phyloP scores from a whole-genome alignment of 2,888 invertebrate genomes.

The Drosophila tanythrix region DNA sequence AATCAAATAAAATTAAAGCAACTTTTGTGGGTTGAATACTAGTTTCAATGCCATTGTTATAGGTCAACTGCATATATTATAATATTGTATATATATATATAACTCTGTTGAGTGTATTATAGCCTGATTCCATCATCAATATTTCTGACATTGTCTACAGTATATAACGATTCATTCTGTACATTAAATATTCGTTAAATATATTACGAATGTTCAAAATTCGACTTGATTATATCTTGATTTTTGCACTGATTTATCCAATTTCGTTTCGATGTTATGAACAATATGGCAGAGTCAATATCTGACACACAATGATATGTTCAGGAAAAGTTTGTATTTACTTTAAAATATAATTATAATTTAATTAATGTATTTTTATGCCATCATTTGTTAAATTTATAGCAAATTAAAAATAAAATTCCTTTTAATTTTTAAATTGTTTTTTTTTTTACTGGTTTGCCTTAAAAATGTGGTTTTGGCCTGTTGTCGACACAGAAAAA shows the following conservation, averaged over 20 bases:
- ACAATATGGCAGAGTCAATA: not conserved
- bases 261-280: not conserved
- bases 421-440: not conserved
- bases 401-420: not conserved
- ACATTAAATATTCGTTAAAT: not conserved
- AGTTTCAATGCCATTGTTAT: not conserved
- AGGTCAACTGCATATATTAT: slow-evolving; percentile 15
- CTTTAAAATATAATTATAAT: not conserved
- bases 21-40: slow-evolving; percentile 22
- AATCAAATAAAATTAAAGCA: slow-evolving; percentile 28
- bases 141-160: not conserved
- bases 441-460: not conserved
- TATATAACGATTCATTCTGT: not conserved
- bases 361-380: not conserved
- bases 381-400: not conserved
- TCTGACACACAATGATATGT: not conserved
- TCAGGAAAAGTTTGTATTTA: not conserved
- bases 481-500: not conserved
- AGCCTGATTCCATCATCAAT: not conserved
- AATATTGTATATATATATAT: not conserved
- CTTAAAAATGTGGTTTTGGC: not conserved
- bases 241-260: too few relatives aligned
- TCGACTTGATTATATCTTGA: too few relatives aligned
- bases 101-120: not conserved
- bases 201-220: too few relatives aligned